A percentile compares a stretch with the other conserved stretches of the same genome.
Evolutionary conservation across 1,140 invertebrate species (phyloP).

Genomic region (Monochamus saltuarius): DNA sequence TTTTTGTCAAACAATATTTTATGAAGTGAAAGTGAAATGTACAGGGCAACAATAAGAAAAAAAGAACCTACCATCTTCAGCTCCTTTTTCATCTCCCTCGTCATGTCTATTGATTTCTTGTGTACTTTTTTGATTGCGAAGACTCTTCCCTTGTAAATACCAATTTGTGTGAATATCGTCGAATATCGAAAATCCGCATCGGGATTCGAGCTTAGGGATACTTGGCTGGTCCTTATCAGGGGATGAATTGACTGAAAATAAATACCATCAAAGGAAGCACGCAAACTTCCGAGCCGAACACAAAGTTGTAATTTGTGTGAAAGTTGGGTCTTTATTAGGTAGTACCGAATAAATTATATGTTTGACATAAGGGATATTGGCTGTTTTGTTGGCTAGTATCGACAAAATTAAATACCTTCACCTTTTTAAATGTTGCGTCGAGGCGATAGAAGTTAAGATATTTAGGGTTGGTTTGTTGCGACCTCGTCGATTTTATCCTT

Average conservation of each 20-base stretch:
- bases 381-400: no score
- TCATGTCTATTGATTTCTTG: conserved; percentile 87
- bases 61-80: conserved; percentile 76
- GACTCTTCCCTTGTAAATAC: conserved; percentile 82
- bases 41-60: neutral
- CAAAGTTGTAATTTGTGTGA: neutral
- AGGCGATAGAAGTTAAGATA: no score
- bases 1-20: neutral
- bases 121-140: conserved; percentile 85
- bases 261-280: neutral
- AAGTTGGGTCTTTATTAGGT: neutral
- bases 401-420: no score
- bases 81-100: conserved; percentile 90
- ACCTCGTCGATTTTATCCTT: no score
- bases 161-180: conserved; percentile 84
- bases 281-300: neutral
- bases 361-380: conserved; percentile 14
- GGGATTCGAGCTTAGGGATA: conserved; percentile 82
- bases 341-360: neutral
- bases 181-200: conserved; percentile 84
- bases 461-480: no score
- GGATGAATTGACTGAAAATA: conserved; percentile 52
- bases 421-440: no score
- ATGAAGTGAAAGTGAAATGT: no score
- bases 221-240: conserved; percentile 77